Evolutionary conservation across 2,113 vertebrate species (phyloP), one percentile per base, ranked within the genome.

Genomic region (Atrichornis clamosus): DNA sequence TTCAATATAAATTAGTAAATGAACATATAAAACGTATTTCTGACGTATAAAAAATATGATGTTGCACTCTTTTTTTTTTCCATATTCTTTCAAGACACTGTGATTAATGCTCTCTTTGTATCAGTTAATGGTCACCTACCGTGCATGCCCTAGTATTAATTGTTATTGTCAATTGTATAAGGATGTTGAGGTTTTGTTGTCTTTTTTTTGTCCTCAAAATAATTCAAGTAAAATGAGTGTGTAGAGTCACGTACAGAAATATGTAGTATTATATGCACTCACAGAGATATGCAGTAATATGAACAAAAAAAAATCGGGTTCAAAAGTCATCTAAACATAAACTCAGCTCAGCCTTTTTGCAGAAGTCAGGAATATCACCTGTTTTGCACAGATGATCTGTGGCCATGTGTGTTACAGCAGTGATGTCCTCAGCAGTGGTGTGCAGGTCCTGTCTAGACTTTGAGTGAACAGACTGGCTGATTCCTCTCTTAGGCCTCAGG

Each of bases 1-100:
- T 87, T 78, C 70, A 78, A 64, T 42, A 95, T 91, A 95, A 93
- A 95, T 96, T 94, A 93, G 53, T 46, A 90, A 94, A 95, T 84
- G 18, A 94, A 70, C n/a, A n/a, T n/a, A n/a, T n/a, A n/a, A n/a
- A n/a, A n/a, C n/a, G 15, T 15, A n/a, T 85, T 93, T 53, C 74
- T 87, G 56, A 87, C 84, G 94, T 95, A 90, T 60, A 89, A n/a
- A 80, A 17, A 90, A 70, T 79, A 90, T 49, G 10, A 8, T 37
- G 12, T 52, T 59, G 60, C 13, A 77, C 2, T 28, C 65, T 50
- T 44, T 20, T 85, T 33, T 21, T 18, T n/a, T 28, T 18, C 22
- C 11, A 13, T 89, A 58, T 52, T 69, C 14, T 89, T 81, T 92
- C 23, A 65, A 85, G 62, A 55, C 30, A 68, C 8, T 58, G 13